Percentiles rank a stretch among this genome's conserved stretches.
Conservation (phyloP, 2,888 invertebrate genomes). For the Caenorhabditis sinica region DNA sequence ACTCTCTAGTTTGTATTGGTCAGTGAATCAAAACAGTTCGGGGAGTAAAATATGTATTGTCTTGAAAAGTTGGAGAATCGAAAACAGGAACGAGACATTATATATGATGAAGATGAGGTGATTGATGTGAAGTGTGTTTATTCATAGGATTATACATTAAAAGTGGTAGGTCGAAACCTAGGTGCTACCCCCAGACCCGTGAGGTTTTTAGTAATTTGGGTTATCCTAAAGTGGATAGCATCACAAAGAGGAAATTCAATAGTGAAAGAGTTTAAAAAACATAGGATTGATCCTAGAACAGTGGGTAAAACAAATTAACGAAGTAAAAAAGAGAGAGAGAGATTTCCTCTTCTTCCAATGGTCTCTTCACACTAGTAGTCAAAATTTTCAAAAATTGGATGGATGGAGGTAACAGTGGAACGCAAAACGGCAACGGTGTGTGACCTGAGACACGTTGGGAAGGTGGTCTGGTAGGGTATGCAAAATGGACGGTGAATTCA, state of each 20-base stretch:
- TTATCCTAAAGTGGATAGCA: constrained; percentile 61
- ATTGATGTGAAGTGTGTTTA: constrained; percentile 13
- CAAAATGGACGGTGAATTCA: constrained; percentile 29
- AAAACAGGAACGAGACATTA: constrained; percentile 38
- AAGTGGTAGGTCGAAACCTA: constrained; percentile 42
- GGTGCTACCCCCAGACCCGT: constrained; percentile 64
- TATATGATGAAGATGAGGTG: constrained; percentile 46
- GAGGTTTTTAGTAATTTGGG: constrained; percentile 51
- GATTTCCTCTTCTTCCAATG: constrained; percentile 45
- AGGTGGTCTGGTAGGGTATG: constrained; percentile 35
- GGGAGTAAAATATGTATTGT: constrained; percentile 40
- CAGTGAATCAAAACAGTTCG: constrained; percentile 14
- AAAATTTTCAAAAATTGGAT: neutral
- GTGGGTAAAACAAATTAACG: constrained; percentile 46
- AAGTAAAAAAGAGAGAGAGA: constrained; percentile 30
- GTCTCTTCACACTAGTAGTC: constrained; percentile 25
- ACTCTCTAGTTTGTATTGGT: constrained; percentile 8
- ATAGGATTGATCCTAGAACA: constrained; percentile 61
- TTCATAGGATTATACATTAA: constrained; percentile 51
- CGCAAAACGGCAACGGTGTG: constrained; percentile 26
- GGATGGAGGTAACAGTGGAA: constrained; percentile 20
- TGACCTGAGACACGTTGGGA: constrained; percentile 45
- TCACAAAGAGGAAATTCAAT: constrained; percentile 54
- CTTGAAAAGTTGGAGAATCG: constrained; percentile 9
- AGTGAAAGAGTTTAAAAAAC: constrained; percentile 20